Percentiles rank a stretch among this genome's conserved stretches.
phyloP scores from a whole-genome alignment of 2,113 vertebrate species.

The Okapia johnstoni region DNA sequence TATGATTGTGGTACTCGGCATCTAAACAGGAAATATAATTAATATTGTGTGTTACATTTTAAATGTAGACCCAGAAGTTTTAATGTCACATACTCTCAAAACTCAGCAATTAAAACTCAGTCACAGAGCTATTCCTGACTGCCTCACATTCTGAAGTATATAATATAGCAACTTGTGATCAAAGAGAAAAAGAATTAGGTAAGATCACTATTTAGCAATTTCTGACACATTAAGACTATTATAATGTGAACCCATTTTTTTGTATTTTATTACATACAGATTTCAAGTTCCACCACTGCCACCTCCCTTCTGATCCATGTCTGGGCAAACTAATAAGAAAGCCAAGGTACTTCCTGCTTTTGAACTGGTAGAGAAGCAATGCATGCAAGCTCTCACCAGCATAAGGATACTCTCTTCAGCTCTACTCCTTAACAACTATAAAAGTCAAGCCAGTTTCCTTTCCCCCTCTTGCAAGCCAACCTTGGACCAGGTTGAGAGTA shows the following conservation, averaged over 20 bases:
- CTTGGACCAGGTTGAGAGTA: background rate
- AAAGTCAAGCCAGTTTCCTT: background rate
- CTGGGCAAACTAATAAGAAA: background rate
- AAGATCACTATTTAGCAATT: background rate
- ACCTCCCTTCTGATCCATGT: background rate
- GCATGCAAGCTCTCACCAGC: background rate
- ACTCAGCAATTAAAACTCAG: background rate
- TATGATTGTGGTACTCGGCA: background rate
- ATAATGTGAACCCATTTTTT: background rate
- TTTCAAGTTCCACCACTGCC: background rate
- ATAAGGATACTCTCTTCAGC: background rate
- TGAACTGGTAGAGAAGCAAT: background rate
- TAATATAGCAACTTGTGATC: background rate
- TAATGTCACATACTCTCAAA: background rate
- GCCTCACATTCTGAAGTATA: background rate
- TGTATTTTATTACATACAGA: background rate
- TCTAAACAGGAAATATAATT: background rate
- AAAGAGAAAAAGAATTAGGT: background rate
- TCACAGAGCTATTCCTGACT: background rate
- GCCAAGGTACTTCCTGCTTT: background rate
- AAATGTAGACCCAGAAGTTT: background rate
- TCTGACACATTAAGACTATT: background rate
- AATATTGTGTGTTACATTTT: background rate
- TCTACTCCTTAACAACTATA: background rate
- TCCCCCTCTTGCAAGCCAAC: background rate